Evolutionary conservation across 35 echinoderm and acorn worm species (phyloP).

Genomic region (Apostichopus californicus): DNA sequence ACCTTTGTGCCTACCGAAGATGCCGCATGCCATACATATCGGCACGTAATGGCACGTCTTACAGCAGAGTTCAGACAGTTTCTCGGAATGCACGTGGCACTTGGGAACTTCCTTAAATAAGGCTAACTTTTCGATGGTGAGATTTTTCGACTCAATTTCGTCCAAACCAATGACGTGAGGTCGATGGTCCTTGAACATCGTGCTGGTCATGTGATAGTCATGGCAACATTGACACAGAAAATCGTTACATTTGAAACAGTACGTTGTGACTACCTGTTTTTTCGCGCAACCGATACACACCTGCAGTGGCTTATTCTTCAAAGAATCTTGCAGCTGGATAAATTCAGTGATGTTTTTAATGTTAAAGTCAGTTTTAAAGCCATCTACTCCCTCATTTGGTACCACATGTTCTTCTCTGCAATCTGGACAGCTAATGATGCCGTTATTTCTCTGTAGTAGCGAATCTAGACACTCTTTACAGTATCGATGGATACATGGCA

Average conservation of each 20-base stretch:
- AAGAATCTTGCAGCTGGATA: neutral
- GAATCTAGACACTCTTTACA: neutral
- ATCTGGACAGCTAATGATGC: neutral
- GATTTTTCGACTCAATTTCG: neutral
- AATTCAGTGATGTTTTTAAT: constrained; percentile 31
- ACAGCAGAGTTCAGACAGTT: neutral
- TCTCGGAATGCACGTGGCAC: neutral
- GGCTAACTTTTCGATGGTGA: constrained; percentile 4
- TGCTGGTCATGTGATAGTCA: constrained; percentile 1
- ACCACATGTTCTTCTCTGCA: constrained; percentile 6
- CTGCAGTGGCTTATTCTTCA: neutral
- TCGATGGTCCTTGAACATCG: neutral
- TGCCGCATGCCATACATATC: constrained; percentile 29
- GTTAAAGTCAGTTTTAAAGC: constrained; percentile 44
- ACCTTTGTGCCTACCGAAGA: neutral
- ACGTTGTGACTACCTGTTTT: neutral
- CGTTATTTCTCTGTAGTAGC: neutral
- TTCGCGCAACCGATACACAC: constrained; percentile 2
- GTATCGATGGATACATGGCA: constrained; percentile 33
- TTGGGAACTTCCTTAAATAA: neutral
- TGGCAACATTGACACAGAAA: constrained; percentile 27
- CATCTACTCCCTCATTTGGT: neutral
- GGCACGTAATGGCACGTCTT: neutral
- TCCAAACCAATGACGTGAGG: neutral
- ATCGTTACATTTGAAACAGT: constrained; percentile 36